Evolutionary conservation across 37 sponge, comb jelly and placozoan genomes (phyloP).

Genomic region (Hormiphora californensis): DNA sequence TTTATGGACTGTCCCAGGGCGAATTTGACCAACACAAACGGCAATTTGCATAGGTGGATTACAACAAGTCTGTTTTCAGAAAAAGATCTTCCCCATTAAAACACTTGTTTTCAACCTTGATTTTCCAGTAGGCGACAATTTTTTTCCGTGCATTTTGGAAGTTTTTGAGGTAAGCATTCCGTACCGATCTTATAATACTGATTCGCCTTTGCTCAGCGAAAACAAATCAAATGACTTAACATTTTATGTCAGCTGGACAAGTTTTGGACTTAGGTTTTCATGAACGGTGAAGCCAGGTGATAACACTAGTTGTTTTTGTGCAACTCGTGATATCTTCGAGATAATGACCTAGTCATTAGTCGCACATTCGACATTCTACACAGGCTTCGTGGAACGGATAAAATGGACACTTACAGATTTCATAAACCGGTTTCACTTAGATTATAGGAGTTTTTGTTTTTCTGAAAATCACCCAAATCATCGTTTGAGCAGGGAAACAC

Average conservation of each 20-base stretch:
- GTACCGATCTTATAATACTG: slow-evolving; percentile 72
- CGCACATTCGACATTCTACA: slow-evolving; percentile 89
- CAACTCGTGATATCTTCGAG: slow-evolving; percentile 75
- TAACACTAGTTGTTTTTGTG: slow-evolving; percentile 57
- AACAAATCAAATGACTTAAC: slow-evolving; percentile 78
- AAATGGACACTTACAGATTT: not conserved
- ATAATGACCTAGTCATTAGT: slow-evolving; percentile 79
- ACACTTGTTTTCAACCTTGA: slow-evolving; percentile 74
- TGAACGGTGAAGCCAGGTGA: too few relatives aligned
- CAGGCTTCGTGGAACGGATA: not conserved
- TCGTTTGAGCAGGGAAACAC: slow-evolving; percentile 59
- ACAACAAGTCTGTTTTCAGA: slow-evolving; percentile 83
- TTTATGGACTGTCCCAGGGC: too few relatives aligned
- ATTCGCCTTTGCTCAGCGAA: slow-evolving; percentile 84
- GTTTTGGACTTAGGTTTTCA: not conserved
- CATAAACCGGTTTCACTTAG: slow-evolving; percentile 74
- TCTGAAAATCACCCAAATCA: slow-evolving; percentile 69
- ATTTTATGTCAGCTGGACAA: not conserved
- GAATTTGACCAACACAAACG: not conserved
- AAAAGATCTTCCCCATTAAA: slow-evolving; percentile 71
- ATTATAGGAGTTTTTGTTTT: slow-evolving; percentile 70
- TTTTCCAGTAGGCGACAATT: slow-evolving; percentile 85
- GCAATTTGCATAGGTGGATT: slow-evolving; percentile 62
- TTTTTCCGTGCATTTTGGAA: slow-evolving; percentile 62
- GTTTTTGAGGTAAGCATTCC: slow-evolving; percentile 67